These are phyloP conservation scores for Drosophila serrata DNA, from an alignment of 1,140 invertebrate genomes.

Conservation along the genomic window DNA sequence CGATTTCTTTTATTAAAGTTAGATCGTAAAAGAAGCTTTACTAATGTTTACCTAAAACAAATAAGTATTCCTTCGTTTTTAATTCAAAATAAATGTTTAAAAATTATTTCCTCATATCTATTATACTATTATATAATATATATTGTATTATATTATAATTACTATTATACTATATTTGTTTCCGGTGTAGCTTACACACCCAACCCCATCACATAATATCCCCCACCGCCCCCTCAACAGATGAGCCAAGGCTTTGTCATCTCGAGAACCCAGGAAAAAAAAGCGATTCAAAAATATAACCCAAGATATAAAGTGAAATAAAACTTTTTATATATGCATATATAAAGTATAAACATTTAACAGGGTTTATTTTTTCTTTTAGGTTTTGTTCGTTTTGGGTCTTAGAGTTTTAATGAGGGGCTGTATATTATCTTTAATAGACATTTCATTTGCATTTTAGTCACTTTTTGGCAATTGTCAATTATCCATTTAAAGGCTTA, in stretches of 20 bases:
- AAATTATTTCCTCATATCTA: not conserved
- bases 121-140: not conserved
- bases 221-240: not conserved
- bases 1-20: not conserved
- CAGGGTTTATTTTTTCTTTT: not conserved
- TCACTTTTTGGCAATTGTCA: conserved; percentile 59
- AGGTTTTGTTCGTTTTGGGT: not conserved
- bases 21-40: not conserved
- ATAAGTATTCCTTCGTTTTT: not conserved
- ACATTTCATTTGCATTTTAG: conserved; percentile 53
- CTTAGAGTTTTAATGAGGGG: conserved; percentile 39
- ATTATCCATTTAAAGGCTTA: conserved; percentile 50
- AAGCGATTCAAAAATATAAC: not conserved
- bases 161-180: not conserved
- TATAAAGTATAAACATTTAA: conserved; percentile 40
- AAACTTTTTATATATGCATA: conserved; percentile 51
- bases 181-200: conserved; percentile 15
- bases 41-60: not conserved
- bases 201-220: conserved; percentile 7
- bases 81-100: not conserved
- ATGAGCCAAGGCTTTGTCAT: conserved; percentile 46
- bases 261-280: conserved; percentile 12
- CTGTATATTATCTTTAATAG: conserved; percentile 54
- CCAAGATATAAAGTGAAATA: conserved; percentile 41
- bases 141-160: no score